phyloP scores from a whole-genome alignment of 1,140 invertebrate species.

The Carcinoscorpius rotundicauda region DNA sequence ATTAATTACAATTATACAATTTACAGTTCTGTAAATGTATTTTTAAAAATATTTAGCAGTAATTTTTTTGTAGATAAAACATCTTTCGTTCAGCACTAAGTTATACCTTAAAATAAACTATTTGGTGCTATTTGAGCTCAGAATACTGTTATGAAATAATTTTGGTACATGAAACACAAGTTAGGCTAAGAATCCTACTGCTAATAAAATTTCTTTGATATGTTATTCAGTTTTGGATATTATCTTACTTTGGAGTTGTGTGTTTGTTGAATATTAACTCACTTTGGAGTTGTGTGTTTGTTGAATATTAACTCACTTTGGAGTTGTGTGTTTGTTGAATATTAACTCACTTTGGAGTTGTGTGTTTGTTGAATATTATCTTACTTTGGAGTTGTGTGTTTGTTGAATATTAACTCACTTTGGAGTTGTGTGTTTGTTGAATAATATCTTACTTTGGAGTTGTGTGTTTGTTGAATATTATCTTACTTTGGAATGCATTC shows the following conservation, averaged over 20 bases:
- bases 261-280: not conserved
- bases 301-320: not conserved
- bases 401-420: not conserved
- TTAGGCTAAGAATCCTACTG: too few relatives aligned
- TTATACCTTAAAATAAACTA: too few relatives aligned
- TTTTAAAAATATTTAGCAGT: too few relatives aligned
- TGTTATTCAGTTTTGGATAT: not conserved
- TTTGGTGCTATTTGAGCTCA: too few relatives aligned
- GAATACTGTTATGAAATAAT: too few relatives aligned
- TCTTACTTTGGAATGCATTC: not conserved
- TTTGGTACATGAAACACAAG: too few relatives aligned
- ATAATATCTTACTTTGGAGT: not conserved
- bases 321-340: not conserved
- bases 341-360: slow-evolving; percentile 1
- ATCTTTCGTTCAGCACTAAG: too few relatives aligned
- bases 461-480: not conserved
- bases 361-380: not conserved
- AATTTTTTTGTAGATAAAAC: too few relatives aligned
- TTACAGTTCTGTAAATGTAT: too few relatives aligned
- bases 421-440: not conserved
- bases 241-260: slow-evolving; percentile 1
- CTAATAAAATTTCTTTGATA: too few relatives aligned
- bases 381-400: slow-evolving; percentile 4
- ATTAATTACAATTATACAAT: too few relatives aligned
- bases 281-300: not conserved